Evolutionary conservation across 2,113 vertebrate species (phyloP), one percentile per base, ranked within the genome.

Genomic region (Pardalotus punctatus): DNA sequence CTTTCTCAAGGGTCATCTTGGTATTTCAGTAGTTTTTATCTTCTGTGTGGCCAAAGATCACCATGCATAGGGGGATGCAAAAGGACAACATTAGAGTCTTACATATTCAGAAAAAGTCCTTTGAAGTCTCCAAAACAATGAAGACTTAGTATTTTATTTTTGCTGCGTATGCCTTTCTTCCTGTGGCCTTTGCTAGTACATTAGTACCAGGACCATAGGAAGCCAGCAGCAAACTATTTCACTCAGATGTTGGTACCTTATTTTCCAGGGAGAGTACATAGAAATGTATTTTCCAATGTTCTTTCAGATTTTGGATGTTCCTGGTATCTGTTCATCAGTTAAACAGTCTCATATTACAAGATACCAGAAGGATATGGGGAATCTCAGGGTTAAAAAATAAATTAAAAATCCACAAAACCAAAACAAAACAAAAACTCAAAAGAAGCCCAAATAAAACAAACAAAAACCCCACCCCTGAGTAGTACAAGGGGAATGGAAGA

Each of bases 391-490:
- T 62, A 33, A 81, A 62, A 56, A 33, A 40, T n/a, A 38, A 40
- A 14, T 12, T 14, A 0, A 1, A 61, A 51, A 78, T 16, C 1
- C 12, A 21, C 12, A 36, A 43, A 65, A 16, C 14, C 31, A 25
- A 31, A 43, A 19, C 5, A 29, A 36, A 58, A 29, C 12, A 40
- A 57, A 57, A 48, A 7, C 11, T 17, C 8, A 4, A 42, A 21
- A 35, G 45, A 45, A 11, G 0, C 38, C 12, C 14, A 38, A 71
- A 31, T 10, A 65, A 58, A 45, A 45, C 21, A 40, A 47, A 43
- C 10, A 45, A 42, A 64, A 72, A 0, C 3, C 1, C 27, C 14
- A 38, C 8, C 8, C 31, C 29, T 10, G 10, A n/a, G 24, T 0
- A 25, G 5, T 56, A 31, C 20, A 61, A 72, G 36, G 43, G 23